These are phyloP conservation scores for Nasonia longicornis DNA, from an alignment of 1,140 invertebrate genomes.

Conservation along the genomic window DNA sequence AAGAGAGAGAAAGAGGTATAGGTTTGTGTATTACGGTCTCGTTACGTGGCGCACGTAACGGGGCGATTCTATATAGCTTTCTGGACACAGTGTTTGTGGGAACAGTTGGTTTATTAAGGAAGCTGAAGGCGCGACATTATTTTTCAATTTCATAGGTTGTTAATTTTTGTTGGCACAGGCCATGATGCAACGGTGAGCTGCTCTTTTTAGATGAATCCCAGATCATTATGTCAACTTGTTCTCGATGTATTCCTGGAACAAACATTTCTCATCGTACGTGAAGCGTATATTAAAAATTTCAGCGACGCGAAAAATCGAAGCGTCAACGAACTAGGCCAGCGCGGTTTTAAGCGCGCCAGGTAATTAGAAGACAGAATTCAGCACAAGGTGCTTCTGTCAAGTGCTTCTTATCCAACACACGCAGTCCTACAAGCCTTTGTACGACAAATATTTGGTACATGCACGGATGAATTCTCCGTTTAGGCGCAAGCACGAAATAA, in stretches of 20 bases:
- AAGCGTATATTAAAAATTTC: background rate
- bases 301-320: background rate
- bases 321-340: slow-evolving; percentile 6
- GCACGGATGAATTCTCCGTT: no score
- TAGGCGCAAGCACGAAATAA: no score
- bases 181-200: background rate
- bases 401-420: background rate
- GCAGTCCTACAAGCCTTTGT: no score
- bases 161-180: background rate
- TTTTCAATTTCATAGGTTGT: background rate
- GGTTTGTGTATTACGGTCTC: background rate
- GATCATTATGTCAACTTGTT: no score
- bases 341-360: background rate
- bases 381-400: slow-evolving; percentile 7
- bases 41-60: background rate
- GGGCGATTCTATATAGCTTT: background rate
- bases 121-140: background rate
- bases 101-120: background rate
- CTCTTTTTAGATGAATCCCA: background rate
- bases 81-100: background rate
- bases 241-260: no score
- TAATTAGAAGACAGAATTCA: slow-evolving; percentile 30
- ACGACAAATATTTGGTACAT: no score
- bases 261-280: no score
- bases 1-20: background rate